These are phyloP conservation scores for Drosophila atripex DNA, from an alignment of 2,888 invertebrate genomes.

Conservation along the genomic window DNA sequence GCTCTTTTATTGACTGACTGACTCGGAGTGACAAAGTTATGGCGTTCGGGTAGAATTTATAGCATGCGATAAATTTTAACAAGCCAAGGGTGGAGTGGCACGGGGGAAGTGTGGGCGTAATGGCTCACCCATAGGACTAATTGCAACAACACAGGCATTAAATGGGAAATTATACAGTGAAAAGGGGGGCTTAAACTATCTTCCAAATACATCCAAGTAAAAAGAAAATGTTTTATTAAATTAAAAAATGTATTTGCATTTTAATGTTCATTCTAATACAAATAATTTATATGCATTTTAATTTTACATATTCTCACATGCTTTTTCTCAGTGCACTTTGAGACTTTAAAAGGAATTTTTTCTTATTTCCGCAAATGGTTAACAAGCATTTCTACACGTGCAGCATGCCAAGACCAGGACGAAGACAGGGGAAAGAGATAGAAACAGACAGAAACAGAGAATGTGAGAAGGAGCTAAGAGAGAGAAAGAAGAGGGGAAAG, in stretches of 20 bases:
- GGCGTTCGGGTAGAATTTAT: conserved; percentile 63
- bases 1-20: conserved; percentile 57
- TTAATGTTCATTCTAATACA: too few relatives aligned
- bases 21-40: conserved; percentile 66
- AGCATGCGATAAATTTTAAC: conserved; percentile 73
- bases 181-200: not conserved
- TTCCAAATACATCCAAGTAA: not conserved
- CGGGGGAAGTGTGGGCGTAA: not conserved
- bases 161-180: not conserved
- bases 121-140: conserved; percentile 41
- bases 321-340: conserved; percentile 19
- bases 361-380: conserved; percentile 18
- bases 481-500: conserved; percentile 16
- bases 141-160: conserved; percentile 34
- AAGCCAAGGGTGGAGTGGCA: conserved; percentile 39
- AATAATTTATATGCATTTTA: not conserved
- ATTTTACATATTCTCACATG: not conserved
- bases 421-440: conserved; percentile 1
- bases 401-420: conserved; percentile 27
- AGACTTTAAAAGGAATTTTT: conserved; percentile 19
- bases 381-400: conserved; percentile 40
- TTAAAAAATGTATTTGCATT: not conserved
- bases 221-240: not conserved
- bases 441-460: conserved; percentile 1
- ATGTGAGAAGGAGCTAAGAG: conserved; percentile 5